Base-by-base conservation (phyloP, 2,888 invertebrate species). In the Anorthoa munda region DNA sequence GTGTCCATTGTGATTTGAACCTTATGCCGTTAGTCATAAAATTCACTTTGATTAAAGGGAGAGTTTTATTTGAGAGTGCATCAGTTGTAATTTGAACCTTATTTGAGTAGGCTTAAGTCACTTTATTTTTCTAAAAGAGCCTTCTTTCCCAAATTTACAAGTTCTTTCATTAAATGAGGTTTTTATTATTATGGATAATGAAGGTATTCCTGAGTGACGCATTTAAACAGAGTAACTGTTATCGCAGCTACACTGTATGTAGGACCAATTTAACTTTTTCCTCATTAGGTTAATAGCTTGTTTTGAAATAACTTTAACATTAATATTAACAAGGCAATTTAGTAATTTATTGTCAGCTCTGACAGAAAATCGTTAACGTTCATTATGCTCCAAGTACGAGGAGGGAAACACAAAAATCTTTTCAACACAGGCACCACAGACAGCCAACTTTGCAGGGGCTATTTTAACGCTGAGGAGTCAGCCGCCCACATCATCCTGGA, bases 211-310 rank as follows among this genome's bases (percentile, higher is more conserved):
- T 23, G 18, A 51, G 18, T 55, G 26, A 48, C 53, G 13, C 15
- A 63, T 76, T 48, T 39, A 39, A 51, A 23, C 13, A 66, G 12
- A 73, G 7, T 17, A 76, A 39, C 15, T 69, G 23, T 17, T 26
- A 5, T 21, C 13, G 18, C n/a, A 26, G 31, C 2, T 9, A 13
- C 45, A 39, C 55, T 46, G n/a, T 61, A 26, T 5, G 39, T 31
- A n/a, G 17, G 12, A 45, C 55, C 13, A 56, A 75, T 67, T 68
- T 31, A 61, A 56, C 31, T 45, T 69, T 75, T 69, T 60, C 79
- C 58, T 76, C 58, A 58, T 63, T 39, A 58, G 7, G 18, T 17
- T 50, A 51, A 45, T 21, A 12, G 12, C 23, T 12, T 63, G 45
- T 66, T 76, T 58, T 58, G 4, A 58, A 58, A 50, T 45, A 45